A percentile compares a stretch with the other conserved stretches of the same genome.
These are phyloP conservation scores for Lepidochrysops patricia DNA, from an alignment of 2,888 invertebrate genomes.

Conservation along the genomic window DNA sequence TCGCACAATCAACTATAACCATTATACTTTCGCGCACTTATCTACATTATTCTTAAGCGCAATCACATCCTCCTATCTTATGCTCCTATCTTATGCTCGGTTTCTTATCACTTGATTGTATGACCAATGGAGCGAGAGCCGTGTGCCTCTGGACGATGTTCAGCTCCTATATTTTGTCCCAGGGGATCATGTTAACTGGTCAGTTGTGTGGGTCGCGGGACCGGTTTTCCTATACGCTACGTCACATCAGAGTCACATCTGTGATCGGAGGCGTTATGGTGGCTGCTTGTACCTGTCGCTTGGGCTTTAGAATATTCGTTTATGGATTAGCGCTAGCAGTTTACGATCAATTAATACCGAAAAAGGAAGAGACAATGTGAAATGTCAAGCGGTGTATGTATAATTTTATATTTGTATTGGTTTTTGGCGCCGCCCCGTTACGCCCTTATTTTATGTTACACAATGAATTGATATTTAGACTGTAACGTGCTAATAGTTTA, in stretches of 20 bases:
- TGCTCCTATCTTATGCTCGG: slow-evolving; percentile 40
- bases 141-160: slow-evolving; percentile 38
- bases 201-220: slow-evolving; percentile 59
- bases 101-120: slow-evolving; percentile 60
- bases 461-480: too few species aligned
- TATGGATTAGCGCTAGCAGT: too few species aligned
- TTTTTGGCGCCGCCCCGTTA: too few species aligned
- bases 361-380: background rate
- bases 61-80: slow-evolving; percentile 28
- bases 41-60: slow-evolving; percentile 22
- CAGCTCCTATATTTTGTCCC: slow-evolving; percentile 48
- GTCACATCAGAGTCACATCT: slow-evolving; percentile 43
- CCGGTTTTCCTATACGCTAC: slow-evolving; percentile 41
- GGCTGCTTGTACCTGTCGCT: slow-evolving; percentile 46
- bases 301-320: slow-evolving; percentile 7
- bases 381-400: too few species aligned
- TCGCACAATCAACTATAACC: too few species aligned
- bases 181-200: slow-evolving; percentile 61
- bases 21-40: slow-evolving; percentile 13
- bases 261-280: slow-evolving; percentile 56
- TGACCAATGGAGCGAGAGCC: slow-evolving; percentile 47
- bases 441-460: too few species aligned
- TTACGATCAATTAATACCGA: too few species aligned
- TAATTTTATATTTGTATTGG: too few species aligned
- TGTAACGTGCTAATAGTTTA: too few species aligned